Base-by-base conservation (phyloP, 2,113 vertebrate genomes). In the Sceloporus undulatus region DNA sequence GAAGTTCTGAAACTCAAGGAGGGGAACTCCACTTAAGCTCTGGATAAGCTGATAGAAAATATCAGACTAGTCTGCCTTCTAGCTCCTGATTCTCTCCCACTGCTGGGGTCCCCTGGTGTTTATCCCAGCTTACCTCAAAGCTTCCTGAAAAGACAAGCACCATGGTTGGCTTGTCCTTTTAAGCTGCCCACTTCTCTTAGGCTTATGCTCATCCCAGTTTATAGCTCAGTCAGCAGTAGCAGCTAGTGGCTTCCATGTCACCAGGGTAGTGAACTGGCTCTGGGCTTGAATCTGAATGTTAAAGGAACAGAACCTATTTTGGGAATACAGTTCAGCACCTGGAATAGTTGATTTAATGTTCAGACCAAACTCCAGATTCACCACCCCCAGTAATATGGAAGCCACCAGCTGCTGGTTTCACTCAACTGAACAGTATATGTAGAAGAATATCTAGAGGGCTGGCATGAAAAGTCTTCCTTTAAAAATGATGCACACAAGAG, bases 391-490 rank as follows among this genome's bases (percentile, higher is more conserved):
- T 62, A 62, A 62, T 14, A 14, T 18, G 59, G 14, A 62, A 62
- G 59, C 59, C 59, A 62, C 18, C 59, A 14, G 59, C 18, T 62
- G 14, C 13, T 62, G 18, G 59, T 62, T 62, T 62, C 59, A 62
- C 59, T n/a, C 54, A 40, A 48, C 4, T 85, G 78, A 88, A 91
- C 73, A 0, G 48, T 40, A 5, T 59, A 40, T 89, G 81, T 65
- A 85, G 40, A 77, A 85, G 74, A 86, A 68, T 90, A 71, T 78
- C 42, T 71, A 23, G 34, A 71, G 10, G 82, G 38, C 82, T 91
- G 90, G 56, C 6, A 1, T 87, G 90, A 90, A 88, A 83, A 86
- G 73, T n/a, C 82, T 87, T 87, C 89, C 78, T 84, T 80, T 75
- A 86, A 80, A 88, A 77, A 85, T 79, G 87, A 0, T 56, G 76